Evolutionary conservation across 2,797 vertebrate species (phyloP).

Genomic region (Poecilia wingei): DNA sequence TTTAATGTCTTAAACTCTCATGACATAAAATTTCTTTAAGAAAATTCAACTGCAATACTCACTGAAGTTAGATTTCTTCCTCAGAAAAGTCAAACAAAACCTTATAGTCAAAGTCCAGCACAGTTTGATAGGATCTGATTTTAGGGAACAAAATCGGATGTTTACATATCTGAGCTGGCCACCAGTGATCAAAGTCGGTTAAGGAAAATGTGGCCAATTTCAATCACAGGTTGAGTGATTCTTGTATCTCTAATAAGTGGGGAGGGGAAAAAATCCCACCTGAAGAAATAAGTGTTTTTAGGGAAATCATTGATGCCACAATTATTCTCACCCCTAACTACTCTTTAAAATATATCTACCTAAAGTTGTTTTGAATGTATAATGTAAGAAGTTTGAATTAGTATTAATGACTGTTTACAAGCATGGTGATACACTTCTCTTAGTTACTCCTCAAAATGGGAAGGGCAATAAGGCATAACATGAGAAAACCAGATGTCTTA

Average conservation of each 20-base stretch:
- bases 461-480: neutral
- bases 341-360: neutral
- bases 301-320: neutral
- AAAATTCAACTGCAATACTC: neutral
- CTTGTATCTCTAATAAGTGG: neutral
- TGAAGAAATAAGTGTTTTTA: neutral
- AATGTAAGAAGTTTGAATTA: neutral
- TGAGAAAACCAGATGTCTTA: neutral
- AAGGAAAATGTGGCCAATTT: neutral
- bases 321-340: neutral
- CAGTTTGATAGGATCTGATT: neutral
- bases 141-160: neutral
- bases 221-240: neutral
- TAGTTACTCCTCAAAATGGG: neutral
- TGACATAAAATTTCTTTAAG: neutral
- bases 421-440: neutral
- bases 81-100: neutral
- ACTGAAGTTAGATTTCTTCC: neutral
- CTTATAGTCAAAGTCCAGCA: neutral
- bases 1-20: neutral
- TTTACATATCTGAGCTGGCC: neutral
- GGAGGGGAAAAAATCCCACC: neutral
- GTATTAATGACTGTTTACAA: neutral
- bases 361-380: neutral
- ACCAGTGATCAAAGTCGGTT: neutral